These are phyloP conservation scores for Gastracanthus pulcherrimus DNA, from an alignment of 2,888 invertebrate species.

Conservation along the genomic window DNA sequence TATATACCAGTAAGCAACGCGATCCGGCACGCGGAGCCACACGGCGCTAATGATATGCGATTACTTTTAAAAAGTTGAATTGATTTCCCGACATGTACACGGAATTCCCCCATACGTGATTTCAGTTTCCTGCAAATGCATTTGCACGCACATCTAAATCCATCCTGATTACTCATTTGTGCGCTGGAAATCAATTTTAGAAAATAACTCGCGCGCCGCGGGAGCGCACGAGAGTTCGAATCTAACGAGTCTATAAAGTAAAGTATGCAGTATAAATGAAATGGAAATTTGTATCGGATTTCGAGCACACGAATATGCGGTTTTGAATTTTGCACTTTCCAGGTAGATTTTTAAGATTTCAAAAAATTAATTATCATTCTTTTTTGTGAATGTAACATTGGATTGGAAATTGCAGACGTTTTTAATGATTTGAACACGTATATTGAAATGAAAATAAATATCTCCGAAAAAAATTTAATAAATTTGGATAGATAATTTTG, in stretches of 20 bases:
- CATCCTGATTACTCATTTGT: slow-evolving; percentile 47
- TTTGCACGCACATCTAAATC: slow-evolving; percentile 36
- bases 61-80: slow-evolving; percentile 42
- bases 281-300: slow-evolving; percentile 4
- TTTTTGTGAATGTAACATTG: not conserved
- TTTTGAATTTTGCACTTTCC: not conserved
- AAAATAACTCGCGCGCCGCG: slow-evolving; percentile 17
- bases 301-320: not conserved
- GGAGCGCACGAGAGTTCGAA: not conserved
- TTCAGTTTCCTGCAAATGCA: slow-evolving; percentile 23
- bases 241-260: slow-evolving; percentile 26
- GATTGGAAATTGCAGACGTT: not conserved
- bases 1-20: too few species aligned
- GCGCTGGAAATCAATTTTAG: slow-evolving; percentile 28
- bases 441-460: too few species aligned
- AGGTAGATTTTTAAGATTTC: not conserved
- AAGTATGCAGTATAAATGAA: slow-evolving; percentile 32
- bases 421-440: not conserved
- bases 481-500: too few species aligned
- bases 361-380: not conserved
- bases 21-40: too few species aligned
- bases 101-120: slow-evolving; percentile 30
- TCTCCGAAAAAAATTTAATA: too few species aligned
- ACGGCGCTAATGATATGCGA: slow-evolving; percentile 47
- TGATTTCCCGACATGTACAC: slow-evolving; percentile 33